A percentile compares a stretch with the other conserved stretches of the same genome.
These are phyloP conservation scores for Bostrychus sinensis DNA, from an alignment of 2,113 vertebrate species.

Conservation along the genomic window DNA sequence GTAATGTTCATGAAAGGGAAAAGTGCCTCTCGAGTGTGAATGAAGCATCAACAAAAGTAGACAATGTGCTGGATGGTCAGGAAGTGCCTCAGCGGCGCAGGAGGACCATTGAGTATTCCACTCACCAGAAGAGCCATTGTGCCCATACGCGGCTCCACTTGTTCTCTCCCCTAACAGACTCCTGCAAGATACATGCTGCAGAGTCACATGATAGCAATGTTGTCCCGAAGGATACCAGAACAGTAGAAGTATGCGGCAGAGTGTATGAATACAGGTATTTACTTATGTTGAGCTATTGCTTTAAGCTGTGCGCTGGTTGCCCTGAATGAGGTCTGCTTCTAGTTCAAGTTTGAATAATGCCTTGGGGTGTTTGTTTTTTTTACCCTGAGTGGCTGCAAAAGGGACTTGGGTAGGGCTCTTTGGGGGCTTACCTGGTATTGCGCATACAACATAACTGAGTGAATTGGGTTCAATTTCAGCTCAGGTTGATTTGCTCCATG, in stretches of 20 bases:
- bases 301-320: conserved; percentile 15
- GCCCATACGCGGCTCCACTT: conserved; percentile 23
- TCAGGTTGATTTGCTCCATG: too few species aligned
- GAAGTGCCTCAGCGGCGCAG: conserved; percentile 17
- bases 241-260: conserved; percentile 16
- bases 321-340: conserved; percentile 58
- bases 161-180: conserved; percentile 24
- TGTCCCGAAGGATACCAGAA: conserved; percentile 48
- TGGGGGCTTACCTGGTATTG: not conserved
- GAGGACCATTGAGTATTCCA: conserved; percentile 36
- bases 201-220: conserved; percentile 39
- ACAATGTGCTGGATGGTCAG: not conserved
- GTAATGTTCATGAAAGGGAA: conserved; percentile 22
- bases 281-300: conserved; percentile 45
- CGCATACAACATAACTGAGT: too few species aligned
- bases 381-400: conserved; percentile 15
- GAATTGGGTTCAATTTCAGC: too few species aligned
- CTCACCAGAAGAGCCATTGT: conserved; percentile 42
- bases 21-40: conserved; percentile 12
- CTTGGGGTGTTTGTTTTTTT: conserved; percentile 35
- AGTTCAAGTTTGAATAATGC: conserved; percentile 57
- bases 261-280: conserved; percentile 48
- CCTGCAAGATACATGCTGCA: conserved; percentile 32
- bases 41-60: conserved; percentile 10
- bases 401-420: not conserved